Evolutionary conservation across 2,797 vertebrate species (phyloP), one percentile per base, ranked within the genome.

Genomic region (Fistularia commersonii): DNA sequence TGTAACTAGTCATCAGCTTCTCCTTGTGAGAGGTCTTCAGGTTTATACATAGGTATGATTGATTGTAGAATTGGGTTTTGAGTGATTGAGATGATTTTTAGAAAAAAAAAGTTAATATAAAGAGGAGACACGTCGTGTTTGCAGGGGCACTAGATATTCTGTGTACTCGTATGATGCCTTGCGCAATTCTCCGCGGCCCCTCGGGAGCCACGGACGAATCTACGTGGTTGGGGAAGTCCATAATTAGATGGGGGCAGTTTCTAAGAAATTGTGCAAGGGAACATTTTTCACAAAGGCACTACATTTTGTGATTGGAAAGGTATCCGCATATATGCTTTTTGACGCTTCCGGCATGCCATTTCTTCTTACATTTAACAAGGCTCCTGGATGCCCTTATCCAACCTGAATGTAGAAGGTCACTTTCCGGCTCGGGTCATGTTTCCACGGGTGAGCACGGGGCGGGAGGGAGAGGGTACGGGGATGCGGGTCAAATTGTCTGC

Each of bases 271-370:
- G 85, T 85, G 85, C 6, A 1, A 89, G 84, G 90, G 87, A 91
- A 58, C 2, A 51, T 61, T 57, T 62, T 71, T 66, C 86, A 87
- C 86, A 82, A 23, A 87, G 92, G 89, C 92, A 92, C 92, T 91
- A 92, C 90, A 86, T 90, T 66, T 92, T 86, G 87, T 87, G 90
- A 88, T 88, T 76, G 87, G 88, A 88, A 89, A 85, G 87, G 89
- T 91, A 62, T 86, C 80, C 86, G 83, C 91, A 87, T 90, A 73
- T 69, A 36, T 89, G 93, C 94, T 94, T 95, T 93, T n/a, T n/a
- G n/a, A n/a, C n/a, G n/a, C n/a, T n/a, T n/a, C n/a, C 92, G 91
- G 92, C 93, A 92, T 93, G 93, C 91, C 92, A 89, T 95, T 75
- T 92, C 90, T 91, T 94, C 69, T 92, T 88, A 90, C 91, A 91